Conservation (phyloP, 2,888 invertebrate species). For the Microchrysa polita region DNA sequence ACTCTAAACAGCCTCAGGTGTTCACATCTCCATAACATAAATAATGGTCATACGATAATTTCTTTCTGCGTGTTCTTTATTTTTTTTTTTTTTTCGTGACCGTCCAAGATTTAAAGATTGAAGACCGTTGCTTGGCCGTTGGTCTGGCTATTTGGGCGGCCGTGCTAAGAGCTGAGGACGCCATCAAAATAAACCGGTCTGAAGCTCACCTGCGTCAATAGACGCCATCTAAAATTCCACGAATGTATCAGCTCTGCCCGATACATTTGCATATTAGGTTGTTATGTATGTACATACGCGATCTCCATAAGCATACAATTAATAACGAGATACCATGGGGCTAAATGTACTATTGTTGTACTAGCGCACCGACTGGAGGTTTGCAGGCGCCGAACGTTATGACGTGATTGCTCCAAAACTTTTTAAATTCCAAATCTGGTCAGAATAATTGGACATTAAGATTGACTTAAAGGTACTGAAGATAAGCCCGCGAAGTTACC, state of each 20-base stretch:
- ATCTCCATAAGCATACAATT: conserved; percentile 36
- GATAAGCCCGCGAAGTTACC: no score
- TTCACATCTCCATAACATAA: conserved; percentile 6
- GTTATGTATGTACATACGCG: no score
- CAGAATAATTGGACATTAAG: conserved; percentile 39
- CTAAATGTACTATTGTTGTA: no score
- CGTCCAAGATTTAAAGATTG: conserved; percentile 33
- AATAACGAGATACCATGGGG: no score
- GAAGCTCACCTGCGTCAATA: conserved; percentile 47
- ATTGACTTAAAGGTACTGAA: conserved; percentile 9
- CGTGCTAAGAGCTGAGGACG: conserved; percentile 21
- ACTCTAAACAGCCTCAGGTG: conserved; percentile 22
- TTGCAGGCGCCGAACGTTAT: conserved; percentile 37
- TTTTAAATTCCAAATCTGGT: not conserved
- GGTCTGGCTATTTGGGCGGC: conserved; percentile 17
- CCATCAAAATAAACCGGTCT: conserved; percentile 45
- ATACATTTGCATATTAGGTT: conserved; percentile 42
- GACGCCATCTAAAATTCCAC: conserved; percentile 46
- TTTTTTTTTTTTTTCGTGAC: no score
- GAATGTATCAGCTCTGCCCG: no score
- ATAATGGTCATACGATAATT: conserved; percentile 27
- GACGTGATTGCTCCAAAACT: conserved; percentile 31
- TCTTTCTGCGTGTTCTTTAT: no score
- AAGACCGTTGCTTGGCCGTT: conserved; percentile 12
- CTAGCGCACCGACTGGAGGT: conserved; percentile 1